Evolutionary conservation across 1,140 invertebrate genomes (phyloP).

Genomic region (Sitobion miscanthi): DNA sequence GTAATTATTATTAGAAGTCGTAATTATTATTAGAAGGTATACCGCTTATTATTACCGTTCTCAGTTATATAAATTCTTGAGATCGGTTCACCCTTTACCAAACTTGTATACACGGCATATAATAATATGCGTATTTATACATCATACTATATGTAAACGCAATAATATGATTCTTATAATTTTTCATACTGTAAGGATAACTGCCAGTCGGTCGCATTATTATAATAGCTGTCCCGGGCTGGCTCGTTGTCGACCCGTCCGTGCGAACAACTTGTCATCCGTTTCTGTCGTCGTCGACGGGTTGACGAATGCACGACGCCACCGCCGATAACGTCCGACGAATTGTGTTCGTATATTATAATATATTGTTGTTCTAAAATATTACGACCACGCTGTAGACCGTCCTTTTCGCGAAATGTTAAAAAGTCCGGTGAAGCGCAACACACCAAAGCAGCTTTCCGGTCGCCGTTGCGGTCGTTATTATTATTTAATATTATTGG

Average conservation of each 20-base stretch:
- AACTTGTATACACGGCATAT: background rate
- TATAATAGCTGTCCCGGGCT: background rate
- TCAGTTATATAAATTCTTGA: background rate
- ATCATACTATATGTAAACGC: background rate
- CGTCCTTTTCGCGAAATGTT: background rate
- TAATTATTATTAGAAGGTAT: background rate
- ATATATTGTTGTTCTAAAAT: background rate
- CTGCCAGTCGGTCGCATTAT: background rate
- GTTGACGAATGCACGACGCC: background rate
- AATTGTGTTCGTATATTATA: background rate
- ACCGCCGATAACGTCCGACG: no score
- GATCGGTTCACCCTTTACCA: background rate
- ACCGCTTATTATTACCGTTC: background rate
- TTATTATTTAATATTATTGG: background rate
- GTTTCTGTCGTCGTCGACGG: background rate
- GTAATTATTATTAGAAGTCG: background rate
- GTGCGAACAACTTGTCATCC: background rate
- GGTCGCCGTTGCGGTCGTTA: background rate
- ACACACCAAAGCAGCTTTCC: background rate
- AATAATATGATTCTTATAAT: background rate
- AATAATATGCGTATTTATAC: background rate
- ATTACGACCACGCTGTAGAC: background rate
- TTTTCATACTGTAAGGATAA: background rate
- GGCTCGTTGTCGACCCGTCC: no score
- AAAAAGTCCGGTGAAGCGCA: background rate